Base-by-base conservation (phyloP, 2,888 invertebrate species). In the Xylota segnis region DNA sequence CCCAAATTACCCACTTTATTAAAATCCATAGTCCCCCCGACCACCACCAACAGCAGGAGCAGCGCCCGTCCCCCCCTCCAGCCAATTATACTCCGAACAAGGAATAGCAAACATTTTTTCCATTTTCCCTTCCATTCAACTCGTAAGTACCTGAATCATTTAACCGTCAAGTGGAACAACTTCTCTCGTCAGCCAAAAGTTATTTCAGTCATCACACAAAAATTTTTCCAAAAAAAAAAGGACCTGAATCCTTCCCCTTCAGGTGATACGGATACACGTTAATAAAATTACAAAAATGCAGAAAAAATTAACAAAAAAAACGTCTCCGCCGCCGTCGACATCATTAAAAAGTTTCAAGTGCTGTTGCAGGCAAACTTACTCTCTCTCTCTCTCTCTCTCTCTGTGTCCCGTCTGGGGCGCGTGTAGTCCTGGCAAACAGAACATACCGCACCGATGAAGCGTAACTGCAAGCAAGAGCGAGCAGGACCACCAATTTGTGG, bases 311-410 rank as follows among this genome's bases (percentile, higher is more conserved):
- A 40, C 16, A 32, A 45, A 52, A 70, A 65, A 52, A 45, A n/a
- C n/a, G 54, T 61, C 72, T 43, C 66, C 72, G 32, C 66, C 72
- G 32, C 68, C 43, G 81, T 72, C 86, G 82, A 70, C 86, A 81
- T 86, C 86, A 82, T 86, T 86, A 86, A 86, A 86, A 86, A 86
- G 86, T 86, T 86, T 86, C 76, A 68, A 86, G 86, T 82, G 61
- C 65, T 54, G 58, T 79, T 72, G 72, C 65, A 72, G 58, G 58
- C 47, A 43, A 52, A 61, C 16, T 37, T 37, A 9, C 14, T 1
- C 23, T 37, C 10, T 59, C n/a, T n/a, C n/a, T n/a, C n/a, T 40
- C 56, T 54, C 12, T 23, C 34, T n/a, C 45, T 34, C 10, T 5
- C 4, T 32, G 29, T 18, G 9, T 4, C 12, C 54, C 40, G 14